Percentiles rank a stretch among this genome's conserved stretches.
Conservation (phyloP, 2,888 invertebrate genomes). For the Drosophila greeni region DNA sequence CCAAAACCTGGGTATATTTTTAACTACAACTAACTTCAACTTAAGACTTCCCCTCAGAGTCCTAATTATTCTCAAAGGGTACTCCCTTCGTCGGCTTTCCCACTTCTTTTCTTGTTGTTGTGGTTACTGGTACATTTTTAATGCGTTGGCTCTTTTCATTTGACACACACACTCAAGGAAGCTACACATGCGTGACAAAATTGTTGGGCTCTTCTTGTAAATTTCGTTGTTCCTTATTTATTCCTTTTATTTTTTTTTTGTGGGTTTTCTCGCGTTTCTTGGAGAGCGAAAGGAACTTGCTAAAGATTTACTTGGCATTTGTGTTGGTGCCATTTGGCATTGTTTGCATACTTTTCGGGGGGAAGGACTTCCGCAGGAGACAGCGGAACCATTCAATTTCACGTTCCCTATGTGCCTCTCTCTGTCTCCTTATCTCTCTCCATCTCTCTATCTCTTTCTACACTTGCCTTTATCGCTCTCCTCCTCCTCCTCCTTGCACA, state of each 20-base stretch:
- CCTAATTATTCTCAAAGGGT: neutral
- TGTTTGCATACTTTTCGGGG: conserved; percentile 38
- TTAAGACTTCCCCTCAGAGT: neutral
- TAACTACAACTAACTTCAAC: neutral
- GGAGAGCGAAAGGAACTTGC: conserved; percentile 13
- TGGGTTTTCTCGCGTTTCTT: conserved; percentile 17
- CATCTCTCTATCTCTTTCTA: no score
- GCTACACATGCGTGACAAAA: conserved; percentile 41
- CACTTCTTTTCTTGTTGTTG: conserved; percentile 4
- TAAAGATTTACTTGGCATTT: conserved; percentile 34
- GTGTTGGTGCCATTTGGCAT: conserved; percentile 39
- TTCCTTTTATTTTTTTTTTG: neutral
- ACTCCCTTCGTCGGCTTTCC: neutral
- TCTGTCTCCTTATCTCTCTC: neutral
- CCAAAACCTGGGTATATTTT: neutral
- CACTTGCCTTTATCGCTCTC: conserved; percentile 7
- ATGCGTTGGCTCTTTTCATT: conserved; percentile 43
- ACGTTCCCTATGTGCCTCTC: neutral
- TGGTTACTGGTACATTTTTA: conserved; percentile 39
- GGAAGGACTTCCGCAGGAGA: conserved; percentile 11
- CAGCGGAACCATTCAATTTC: conserved; percentile 32
- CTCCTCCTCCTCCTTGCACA: neutral
- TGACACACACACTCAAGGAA: conserved; percentile 13
- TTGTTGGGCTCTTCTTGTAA: conserved; percentile 34
- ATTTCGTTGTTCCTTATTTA: conserved; percentile 13